Conservation (phyloP, 2,113 vertebrate species). For the Hippocampus zosterae region DNA sequence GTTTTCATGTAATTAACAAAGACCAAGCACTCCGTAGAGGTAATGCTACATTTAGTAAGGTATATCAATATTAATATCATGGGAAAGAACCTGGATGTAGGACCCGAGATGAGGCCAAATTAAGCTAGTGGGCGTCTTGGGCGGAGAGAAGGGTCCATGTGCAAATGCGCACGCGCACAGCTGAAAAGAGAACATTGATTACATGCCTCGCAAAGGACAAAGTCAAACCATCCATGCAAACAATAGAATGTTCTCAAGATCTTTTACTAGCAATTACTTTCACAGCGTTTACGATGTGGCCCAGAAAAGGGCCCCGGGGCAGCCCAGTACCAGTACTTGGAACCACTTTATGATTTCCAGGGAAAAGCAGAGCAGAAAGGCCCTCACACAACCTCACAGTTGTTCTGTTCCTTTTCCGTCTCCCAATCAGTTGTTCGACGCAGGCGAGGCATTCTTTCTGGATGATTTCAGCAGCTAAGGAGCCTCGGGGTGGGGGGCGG, state of each 20-base stretch:
- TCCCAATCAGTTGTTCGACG: conserved; percentile 57
- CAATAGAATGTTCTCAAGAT: conserved; percentile 25
- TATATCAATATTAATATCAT: no score
- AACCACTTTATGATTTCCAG: conserved; percentile 49
- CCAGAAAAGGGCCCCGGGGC: conserved; percentile 35
- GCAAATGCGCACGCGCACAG: not conserved
- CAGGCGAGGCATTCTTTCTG: conserved; percentile 67
- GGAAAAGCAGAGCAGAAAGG: conserved; percentile 39
- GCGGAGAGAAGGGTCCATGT: no score
- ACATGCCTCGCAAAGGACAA: conserved; percentile 7
- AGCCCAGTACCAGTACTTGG: conserved; percentile 34
- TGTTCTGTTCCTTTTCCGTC: conserved; percentile 30
- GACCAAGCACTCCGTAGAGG: no score
- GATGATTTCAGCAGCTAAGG: conserved; percentile 67
- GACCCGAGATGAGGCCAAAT: no score
- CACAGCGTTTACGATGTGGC: conserved; percentile 37
- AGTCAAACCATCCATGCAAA: conserved; percentile 11
- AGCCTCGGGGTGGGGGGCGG: conserved; percentile 23
- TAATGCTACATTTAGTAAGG: no score
- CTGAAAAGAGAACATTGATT: not conserved
- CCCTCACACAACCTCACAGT: conserved; percentile 34
- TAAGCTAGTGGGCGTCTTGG: no score
- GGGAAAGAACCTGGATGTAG: no score
- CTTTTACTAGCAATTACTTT: conserved; percentile 39
- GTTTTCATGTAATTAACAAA: no score